Evolutionary conservation across 92 coral and sea anemone species (phyloP), one percentile per base, ranked within the genome.

Genomic region (Epizoanthus stellaris): DNA sequence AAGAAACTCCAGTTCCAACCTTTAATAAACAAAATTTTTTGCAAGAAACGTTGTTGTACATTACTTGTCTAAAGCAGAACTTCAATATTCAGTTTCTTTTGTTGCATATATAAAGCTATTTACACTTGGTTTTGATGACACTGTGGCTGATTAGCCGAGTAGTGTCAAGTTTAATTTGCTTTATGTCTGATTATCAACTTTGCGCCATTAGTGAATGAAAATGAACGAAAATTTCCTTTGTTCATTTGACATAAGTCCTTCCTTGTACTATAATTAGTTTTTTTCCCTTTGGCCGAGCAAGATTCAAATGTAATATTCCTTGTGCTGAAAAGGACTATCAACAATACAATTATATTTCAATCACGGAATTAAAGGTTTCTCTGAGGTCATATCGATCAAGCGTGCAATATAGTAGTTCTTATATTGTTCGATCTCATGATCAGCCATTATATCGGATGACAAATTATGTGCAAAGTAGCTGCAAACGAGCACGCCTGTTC

Each of bases 81-180:
- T 79, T 79, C 43, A 79, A 63, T 64, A 49, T 79, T 39, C 53
- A 62, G 67, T 79, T 79, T 19, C 60, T 62, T 63, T 79, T 42
- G 83, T 62, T 7, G 21, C 30, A 4, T 5, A 30, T 30, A 30
- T n/a, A n/a, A 17, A 19, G 70, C 40, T 42, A 19, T 61, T 79
- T 42, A 47, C 83, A 42, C 49, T 52, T 21, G 6, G 40, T 79
- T 6, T 62, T 63, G 10, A 63, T 63, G 40, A 42, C 83, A 63
- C 20, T 79, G 47, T 79, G 21, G 30, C 83, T 21, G 59, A 53
- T 79, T 38, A 63, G n/a, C 83, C 42, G 8, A 21, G 40, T 19
- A 40, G 45, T 79, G 83, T 79, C 83, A 79, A 20, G 17, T 11
- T 62, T 5, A 54, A 45, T 79, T 79, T 79, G 49, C 70, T 62